These are phyloP conservation scores for Hoplias malabaricus DNA, from an alignment of 2,113 vertebrate species.

Conservation along the genomic window DNA sequence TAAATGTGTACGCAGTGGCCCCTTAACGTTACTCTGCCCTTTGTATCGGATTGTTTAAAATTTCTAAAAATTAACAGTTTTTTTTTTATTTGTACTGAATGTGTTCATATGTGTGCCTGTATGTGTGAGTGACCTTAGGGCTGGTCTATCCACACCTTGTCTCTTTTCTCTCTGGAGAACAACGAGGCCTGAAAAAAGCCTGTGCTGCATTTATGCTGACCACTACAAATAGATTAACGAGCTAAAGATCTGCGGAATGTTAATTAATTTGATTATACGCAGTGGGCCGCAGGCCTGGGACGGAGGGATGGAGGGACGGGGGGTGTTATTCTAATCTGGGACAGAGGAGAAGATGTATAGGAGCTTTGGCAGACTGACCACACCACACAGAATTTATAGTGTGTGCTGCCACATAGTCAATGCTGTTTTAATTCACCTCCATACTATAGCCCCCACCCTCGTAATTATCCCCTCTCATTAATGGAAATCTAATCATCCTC, in stretches of 20 bases:
- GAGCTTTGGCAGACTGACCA: constrained; percentile 67
- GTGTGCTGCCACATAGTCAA: constrained; percentile 81
- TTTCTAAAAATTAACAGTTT: too few relatives aligned
- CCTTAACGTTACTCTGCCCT: too few relatives aligned
- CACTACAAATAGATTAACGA: constrained; percentile 69
- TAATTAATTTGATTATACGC: constrained; percentile 79
- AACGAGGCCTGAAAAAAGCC: constrained; percentile 34
- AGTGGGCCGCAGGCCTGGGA: constrained; percentile 41
- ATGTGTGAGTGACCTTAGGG: not conserved
- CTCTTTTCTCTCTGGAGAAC: constrained; percentile 38
- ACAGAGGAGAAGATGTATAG: constrained; percentile 73
- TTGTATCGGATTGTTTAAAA: too few relatives aligned
- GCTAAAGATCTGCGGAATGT: constrained; percentile 72
- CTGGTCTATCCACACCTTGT: constrained; percentile 20
- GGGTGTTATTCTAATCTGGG: constrained; percentile 62
- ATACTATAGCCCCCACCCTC: constrained; percentile 52
- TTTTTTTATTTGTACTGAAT: not conserved
- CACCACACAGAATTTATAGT: constrained; percentile 77
- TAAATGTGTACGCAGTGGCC: too few relatives aligned
- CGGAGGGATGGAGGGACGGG: constrained; percentile 42
- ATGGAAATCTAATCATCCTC: constrained; percentile 68
- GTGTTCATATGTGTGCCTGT: not conserved
- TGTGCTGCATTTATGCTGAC: constrained; percentile 57
- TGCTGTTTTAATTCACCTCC: constrained; percentile 80
- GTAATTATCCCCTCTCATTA: constrained; percentile 67